A percentile compares a stretch with the other conserved stretches of the same genome.
These are phyloP conservation scores for Narcine bancroftii DNA, from an alignment of 2,113 vertebrate genomes.

Conservation along the genomic window DNA sequence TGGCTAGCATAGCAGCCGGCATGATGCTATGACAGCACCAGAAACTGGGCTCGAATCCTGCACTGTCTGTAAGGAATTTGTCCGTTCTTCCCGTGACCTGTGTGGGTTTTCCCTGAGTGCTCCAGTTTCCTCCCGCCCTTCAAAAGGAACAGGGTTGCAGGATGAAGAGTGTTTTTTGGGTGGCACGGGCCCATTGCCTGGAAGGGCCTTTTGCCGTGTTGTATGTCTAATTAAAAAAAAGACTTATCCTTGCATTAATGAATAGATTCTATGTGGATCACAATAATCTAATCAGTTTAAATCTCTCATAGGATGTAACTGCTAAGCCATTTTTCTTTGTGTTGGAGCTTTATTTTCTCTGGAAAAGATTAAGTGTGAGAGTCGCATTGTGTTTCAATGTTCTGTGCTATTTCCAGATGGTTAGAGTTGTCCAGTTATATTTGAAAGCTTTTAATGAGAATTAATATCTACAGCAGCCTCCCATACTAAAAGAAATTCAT, in stretches of 20 bases:
- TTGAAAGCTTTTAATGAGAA: neutral
- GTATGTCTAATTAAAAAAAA: too few relatives aligned
- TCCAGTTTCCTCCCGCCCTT: too few relatives aligned
- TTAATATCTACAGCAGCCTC: neutral
- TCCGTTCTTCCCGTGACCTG: too few relatives aligned
- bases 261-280: neutral
- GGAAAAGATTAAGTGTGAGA: neutral
- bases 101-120: too few relatives aligned
- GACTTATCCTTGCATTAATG: neutral
- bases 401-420: neutral
- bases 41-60: too few relatives aligned
- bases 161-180: too few relatives aligned
- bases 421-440: neutral
- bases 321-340: neutral
- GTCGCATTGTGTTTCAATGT: neutral
- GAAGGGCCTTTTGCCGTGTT: too few relatives aligned
- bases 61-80: too few relatives aligned
- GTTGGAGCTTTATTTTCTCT: neutral
- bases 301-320: neutral
- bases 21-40: too few relatives aligned
- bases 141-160: too few relatives aligned
- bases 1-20: too few relatives aligned
- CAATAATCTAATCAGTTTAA: neutral
- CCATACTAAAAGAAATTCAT: neutral
- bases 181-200: too few relatives aligned